Evolutionary conservation across 2,888 invertebrate genomes (phyloP).

Genomic region (Rosalia funebris): DNA sequence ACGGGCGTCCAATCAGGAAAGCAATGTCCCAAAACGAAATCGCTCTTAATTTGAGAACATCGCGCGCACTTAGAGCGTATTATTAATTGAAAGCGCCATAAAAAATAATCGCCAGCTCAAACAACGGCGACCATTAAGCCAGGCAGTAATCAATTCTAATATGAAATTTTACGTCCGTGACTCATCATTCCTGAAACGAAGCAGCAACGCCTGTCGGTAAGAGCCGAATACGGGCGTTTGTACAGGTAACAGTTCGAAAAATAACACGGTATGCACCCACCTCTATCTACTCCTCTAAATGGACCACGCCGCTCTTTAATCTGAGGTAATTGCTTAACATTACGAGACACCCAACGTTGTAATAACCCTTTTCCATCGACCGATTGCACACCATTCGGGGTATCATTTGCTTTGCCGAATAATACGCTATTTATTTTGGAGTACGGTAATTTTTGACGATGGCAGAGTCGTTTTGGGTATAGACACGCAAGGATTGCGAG

Average conservation of each 20-base stretch:
- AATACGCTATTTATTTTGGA: constrained; percentile 31
- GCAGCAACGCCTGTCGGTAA: neutral
- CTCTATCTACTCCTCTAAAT: constrained; percentile 17
- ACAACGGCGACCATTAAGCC: constrained; percentile 5
- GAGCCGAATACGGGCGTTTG: constrained; percentile 6
- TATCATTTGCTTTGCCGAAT: constrained; percentile 33
- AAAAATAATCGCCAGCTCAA: constrained; percentile 13
- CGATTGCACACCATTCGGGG: constrained; percentile 25
- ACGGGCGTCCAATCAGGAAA: neutral
- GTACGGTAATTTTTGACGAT: constrained; percentile 18
- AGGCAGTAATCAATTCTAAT: constrained; percentile 25
- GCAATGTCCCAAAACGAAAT: neutral
- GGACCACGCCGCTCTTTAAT: constrained; percentile 35
- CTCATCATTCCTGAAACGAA: constrained; percentile 8
- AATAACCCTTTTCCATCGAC: constrained; percentile 30
- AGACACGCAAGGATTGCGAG: neutral
- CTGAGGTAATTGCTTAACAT: constrained; percentile 33
- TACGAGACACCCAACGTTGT: constrained; percentile 19
- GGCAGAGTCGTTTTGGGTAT: neutral
- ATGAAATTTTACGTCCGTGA: constrained; percentile 9
- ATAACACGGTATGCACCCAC: constrained; percentile 24
- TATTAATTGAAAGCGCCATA: constrained; percentile 18
- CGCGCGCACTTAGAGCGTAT: neutral
- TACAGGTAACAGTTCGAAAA: constrained; percentile 15
- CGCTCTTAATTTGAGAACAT: neutral